Evolutionary conservation across 2,797 vertebrate species (phyloP).

Genomic region (Pangasius krempfi): DNA sequence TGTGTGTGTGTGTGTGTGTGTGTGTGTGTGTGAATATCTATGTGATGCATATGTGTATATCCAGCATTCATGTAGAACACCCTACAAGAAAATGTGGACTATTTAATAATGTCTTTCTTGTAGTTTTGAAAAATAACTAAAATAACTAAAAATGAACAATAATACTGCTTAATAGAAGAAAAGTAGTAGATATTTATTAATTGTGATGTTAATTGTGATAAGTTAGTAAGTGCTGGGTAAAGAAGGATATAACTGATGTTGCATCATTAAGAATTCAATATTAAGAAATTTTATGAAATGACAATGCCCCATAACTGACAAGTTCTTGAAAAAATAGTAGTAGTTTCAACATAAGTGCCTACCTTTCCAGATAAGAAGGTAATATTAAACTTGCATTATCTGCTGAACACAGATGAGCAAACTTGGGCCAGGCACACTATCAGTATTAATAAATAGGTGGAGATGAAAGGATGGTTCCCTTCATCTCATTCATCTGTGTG

Average conservation of each 20-base stretch:
- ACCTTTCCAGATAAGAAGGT: constrained; percentile 11
- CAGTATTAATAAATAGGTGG: constrained; percentile 30
- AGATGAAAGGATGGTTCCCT: constrained; percentile 5
- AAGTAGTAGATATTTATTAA: not conserved
- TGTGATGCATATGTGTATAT: not conserved
- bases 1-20: not conserved
- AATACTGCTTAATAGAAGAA: not conserved
- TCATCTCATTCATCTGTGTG: constrained; percentile 11
- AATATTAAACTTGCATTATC: constrained; percentile 35
- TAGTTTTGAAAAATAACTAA: not conserved
- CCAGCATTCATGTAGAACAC: not conserved
- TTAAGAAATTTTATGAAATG: not conserved
- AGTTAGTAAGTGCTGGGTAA: not conserved
- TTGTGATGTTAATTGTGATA: not conserved
- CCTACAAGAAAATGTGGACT: not conserved
- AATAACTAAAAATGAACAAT: not conserved
- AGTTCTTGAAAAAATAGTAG: not conserved
- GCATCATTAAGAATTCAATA: not conserved
- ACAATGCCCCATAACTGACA: not conserved
- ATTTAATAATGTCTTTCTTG: not conserved
- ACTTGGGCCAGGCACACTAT: not conserved
- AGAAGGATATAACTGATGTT: not conserved
- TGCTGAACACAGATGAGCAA: constrained; percentile 18
- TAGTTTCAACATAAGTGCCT: not conserved
- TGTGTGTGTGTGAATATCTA: not conserved